phyloP scores from a whole-genome alignment of 2,888 invertebrate genomes.

The Trachelus troglodyta region DNA sequence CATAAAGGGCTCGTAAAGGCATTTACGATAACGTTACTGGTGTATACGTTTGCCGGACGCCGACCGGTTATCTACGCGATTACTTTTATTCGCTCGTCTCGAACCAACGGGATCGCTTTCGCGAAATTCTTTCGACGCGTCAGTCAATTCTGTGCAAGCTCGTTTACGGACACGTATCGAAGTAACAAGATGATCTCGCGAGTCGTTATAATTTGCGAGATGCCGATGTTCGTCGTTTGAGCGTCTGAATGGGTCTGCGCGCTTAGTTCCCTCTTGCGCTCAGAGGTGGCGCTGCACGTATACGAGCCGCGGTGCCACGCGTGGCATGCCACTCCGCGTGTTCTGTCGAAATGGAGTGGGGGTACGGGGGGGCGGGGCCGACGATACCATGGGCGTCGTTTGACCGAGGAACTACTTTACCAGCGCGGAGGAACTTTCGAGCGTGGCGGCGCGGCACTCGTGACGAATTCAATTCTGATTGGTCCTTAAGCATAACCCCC shows the following conservation, averaged over 20 bases:
- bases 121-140: slow-evolving; percentile 11
- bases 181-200: slow-evolving; percentile 20
- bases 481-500: slow-evolving; percentile 69
- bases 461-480: slow-evolving; percentile 74
- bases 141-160: not conserved
- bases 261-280: slow-evolving; percentile 63
- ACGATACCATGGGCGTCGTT: slow-evolving; percentile 59
- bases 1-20: slow-evolving; percentile 55
- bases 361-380: slow-evolving; percentile 54
- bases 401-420: slow-evolving; percentile 58
- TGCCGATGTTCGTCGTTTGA: slow-evolving; percentile 70
- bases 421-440: slow-evolving; percentile 57
- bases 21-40: slow-evolving; percentile 50
- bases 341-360: slow-evolving; percentile 46
- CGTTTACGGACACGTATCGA: not conserved
- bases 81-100: slow-evolving; percentile 19
- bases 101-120: slow-evolving; percentile 11
- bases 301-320: slow-evolving; percentile 24
- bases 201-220: slow-evolving; percentile 22
- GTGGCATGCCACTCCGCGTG: slow-evolving; percentile 40
- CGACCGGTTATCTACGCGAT: slow-evolving; percentile 32
- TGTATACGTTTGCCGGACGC: slow-evolving; percentile 22
- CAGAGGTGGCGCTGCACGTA: slow-evolving; percentile 68
- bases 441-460: slow-evolving; percentile 62
- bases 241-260: slow-evolving; percentile 69